Evolutionary conservation across 2,888 invertebrate genomes (phyloP), one percentile per base, ranked within the genome.

Genomic region (Thysanoteuthis rhombus): DNA sequence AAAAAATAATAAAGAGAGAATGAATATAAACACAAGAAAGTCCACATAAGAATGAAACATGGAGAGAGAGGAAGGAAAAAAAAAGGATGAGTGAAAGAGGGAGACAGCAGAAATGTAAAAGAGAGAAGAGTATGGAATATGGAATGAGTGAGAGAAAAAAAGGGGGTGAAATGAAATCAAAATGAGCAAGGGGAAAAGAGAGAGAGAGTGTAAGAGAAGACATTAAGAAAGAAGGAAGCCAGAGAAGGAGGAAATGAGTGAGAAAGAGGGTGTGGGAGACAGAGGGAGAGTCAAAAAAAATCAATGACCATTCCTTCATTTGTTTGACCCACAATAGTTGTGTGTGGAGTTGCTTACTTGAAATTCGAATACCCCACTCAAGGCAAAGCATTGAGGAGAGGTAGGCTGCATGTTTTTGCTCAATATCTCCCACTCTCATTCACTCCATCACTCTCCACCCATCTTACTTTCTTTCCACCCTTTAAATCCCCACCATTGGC

Each of bases 321-420:
- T 75, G 75, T 75, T 75, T 75, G 75, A 75, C n/a, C 75, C 75
- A n/a, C 75, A 75, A 75, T 75, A 75, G 75, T 75, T 75, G 75
- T 75, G 58, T 58, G 16, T 75, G 16, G 75, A 75, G 36, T 75
- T 75, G 75, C 75, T 75, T n/a, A 75, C n/a, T 75, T 75, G 75
- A 75, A 75, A 75, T 75, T 75, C n/a, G 36, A 75, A 75, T 75
- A 75, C 75, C 75, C n/a, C 12, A 75, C n/a, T 75, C 75, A 75
- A 75, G 75, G 75, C 75, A 42, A 42, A 58, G 75, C n/a, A 75
- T 75, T 75, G 75, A 32, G n/a, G 75, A 75, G 75, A 75, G n/a
- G n/a, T n/a, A 75, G 36, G n/a, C 75, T 75, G 36, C n/a, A 75
- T 75, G 75, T 36, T 75, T 75, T 75, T n/a, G n/a, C n/a, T 75